Evolutionary conservation across 2,113 vertebrate species (phyloP), one percentile per base, ranked within the genome.

Genomic region (Orthonyx spaldingii): DNA sequence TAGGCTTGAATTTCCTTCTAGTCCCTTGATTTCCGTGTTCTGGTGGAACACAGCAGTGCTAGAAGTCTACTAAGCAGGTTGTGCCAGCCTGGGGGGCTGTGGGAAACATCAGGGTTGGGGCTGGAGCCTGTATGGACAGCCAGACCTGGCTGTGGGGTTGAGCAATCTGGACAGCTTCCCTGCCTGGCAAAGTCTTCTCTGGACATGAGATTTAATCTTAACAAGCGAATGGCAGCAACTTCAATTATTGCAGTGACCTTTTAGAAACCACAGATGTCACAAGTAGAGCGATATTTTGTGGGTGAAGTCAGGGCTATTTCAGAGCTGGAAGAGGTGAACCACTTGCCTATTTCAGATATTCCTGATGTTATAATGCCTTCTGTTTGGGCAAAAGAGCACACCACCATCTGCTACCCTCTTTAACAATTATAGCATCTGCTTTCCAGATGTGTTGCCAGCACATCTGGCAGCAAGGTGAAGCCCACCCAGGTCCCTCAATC

Each of bases 91-190:
- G 8, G 2, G 6, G 26, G 12, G 24, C 14, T 56, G n/a, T 6
- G 11, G 53, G 13, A 61, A 46, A 7, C 12, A 39, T 6, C 21
- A 35, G 37, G 24, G 14, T 1, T 24, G n/a, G 44, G 49, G 14
- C 30, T 72, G 32, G 24, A 47, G 7, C 20, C 47, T 23, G 42
- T 22, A 7, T 7, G 14, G 60, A 35, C 16, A 77, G 59, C 1
- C 44, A 81, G 39, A 18, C 26, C 22, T 0, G 1, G 13, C 46
- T 3, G 0, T 13, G 27, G 18, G 20, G 5, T 5, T 60, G 55
- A 32, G 9, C 7, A 64, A 5, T 4, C n/a, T 2, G 7, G 32
- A 28, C 13, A 66, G 20, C 10, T 5, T 3, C 8, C 9, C 15
- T 6, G 1, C 9, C 27, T 6, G 2, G 7, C 15, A 65, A 26